A percentile compares a stretch with the other conserved stretches of the same genome.
These are phyloP conservation scores for Drosophila ezoana DNA, from an alignment of 2,888 invertebrate species.

Conservation along the genomic window DNA sequence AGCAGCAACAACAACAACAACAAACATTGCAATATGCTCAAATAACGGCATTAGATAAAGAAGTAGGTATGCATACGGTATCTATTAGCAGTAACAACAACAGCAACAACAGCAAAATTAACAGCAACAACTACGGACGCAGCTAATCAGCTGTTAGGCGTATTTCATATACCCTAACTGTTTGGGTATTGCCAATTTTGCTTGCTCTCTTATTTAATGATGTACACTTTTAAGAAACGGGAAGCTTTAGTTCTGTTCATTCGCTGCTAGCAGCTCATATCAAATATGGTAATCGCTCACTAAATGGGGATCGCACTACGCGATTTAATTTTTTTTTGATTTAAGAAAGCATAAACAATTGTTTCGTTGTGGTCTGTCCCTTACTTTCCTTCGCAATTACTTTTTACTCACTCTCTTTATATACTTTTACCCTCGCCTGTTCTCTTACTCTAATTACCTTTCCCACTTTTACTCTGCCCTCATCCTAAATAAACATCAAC, in stretches of 20 bases:
- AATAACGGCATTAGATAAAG: slow-evolving; percentile 82
- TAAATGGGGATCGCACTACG: too few species aligned
- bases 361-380: too few species aligned
- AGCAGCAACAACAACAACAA: slow-evolving; percentile 50
- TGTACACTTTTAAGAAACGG: background rate
- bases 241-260: too few species aligned
- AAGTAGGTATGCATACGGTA: slow-evolving; percentile 83
- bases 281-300: too few species aligned
- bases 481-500: background rate
- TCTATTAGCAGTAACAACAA: slow-evolving; percentile 44
- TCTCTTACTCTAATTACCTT: background rate
- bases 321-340: too few species aligned
- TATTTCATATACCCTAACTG: slow-evolving; percentile 27
- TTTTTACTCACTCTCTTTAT: background rate
- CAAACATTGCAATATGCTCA: slow-evolving; percentile 63
- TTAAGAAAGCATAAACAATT: too few species aligned
- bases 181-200: background rate
- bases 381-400: too few species aligned
- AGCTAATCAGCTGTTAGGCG: slow-evolving; percentile 25
- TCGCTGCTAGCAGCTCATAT: background rate
- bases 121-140: slow-evolving; percentile 11
- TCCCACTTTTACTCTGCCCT: background rate
- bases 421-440: background rate
- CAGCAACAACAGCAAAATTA: slow-evolving; percentile 24
- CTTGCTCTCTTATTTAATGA: background rate